Base-by-base conservation (phyloP, 2,888 invertebrate genomes). In the Tipula helvola region DNA sequence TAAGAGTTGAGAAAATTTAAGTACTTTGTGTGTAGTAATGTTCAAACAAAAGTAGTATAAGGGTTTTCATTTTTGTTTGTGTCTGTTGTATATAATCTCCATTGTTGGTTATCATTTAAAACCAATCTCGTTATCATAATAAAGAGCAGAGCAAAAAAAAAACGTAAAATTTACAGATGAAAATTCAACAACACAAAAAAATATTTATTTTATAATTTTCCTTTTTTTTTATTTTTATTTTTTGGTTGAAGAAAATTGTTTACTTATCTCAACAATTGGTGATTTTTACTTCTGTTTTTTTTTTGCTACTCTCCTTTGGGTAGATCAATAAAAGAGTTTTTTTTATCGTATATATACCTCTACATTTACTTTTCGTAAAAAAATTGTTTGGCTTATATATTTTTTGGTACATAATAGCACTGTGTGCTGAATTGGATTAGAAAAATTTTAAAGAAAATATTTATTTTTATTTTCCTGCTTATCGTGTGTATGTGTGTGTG, bases 101-200 rank as follows among this genome's bases (percentile, higher is more conserved):
- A 71, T 71, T 71, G 71, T 71, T 71, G 71, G 71, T 71, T 71
- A 71, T 71, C 71, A 71, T 71, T 71, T 71, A 71, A 71, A 71
- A 71, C 71, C 71, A 71, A 71, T 71, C 71, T 71, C 71, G 71
- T 71, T 71, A 71, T 71, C 71, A 28, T 71, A 71, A 71, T 71
- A 71, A 71, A 71, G 71, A 71, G 28, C 71, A 28, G 71, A 71
- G 10, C 28, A 18, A 71, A 18, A 71, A 71, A 71, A 16, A 16
- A 28, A 28, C 2, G 2, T 1, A 57, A 57, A 57, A 57, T 18
- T 57, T 57, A 57, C 57, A 57, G 57, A 57, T 57, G 57, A 57
- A 57, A 57, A 57, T 57, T 18, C 57, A 28, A 7, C 39, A 71
- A 71, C 71, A 57, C 52, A 71, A 71, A 71, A 57, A 71, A 71